Evolutionary conservation across 2,797 vertebrate genomes (phyloP), one percentile per base, ranked within the genome.

Genomic region (Myotis vivesi): DNA sequence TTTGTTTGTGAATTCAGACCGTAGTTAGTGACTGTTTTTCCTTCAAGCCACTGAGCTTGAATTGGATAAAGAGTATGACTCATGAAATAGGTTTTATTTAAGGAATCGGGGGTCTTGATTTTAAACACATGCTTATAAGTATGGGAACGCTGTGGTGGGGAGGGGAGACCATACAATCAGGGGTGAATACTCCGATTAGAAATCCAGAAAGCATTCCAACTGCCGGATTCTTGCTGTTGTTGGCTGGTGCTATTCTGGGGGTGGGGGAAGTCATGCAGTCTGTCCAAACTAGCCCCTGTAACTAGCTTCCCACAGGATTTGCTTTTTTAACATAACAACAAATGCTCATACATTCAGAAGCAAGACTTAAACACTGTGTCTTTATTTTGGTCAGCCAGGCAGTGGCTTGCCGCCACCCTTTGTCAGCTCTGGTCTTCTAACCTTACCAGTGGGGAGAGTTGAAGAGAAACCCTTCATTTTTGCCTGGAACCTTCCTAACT

Each of bases 141-240:
- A 92, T 93, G 77, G 77, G 87, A 94, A 91, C 3, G 0, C 44
- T 59, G 75, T 81, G 55, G 28, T 9, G 3, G 0, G 8, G 33
- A 59, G 9, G 38, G 49, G 73, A 41, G 19, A 15, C 8, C 6
- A 10, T 85, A 55, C 69, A 96, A 95, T 95, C 91, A 38, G 0
- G n/a, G 79, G 77, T 92, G 88, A 92, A 82, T 79, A 85, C 94
- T 93, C 92, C 79, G 92, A 95, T 88, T 87, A 86, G 94, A 95
- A 92, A 93, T 46, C 77, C 87, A 93, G 93, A 96, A 90, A 71
- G 81, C 79, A 85, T 95, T 95, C 93, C 96, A 93, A 88, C 93
- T 92, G 93, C 69, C 30, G 36, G 64, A 25, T 86, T 85, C 46
- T 16, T 96, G 95, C 87, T 95, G 57, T 66, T 95, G 77, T 95